These are phyloP conservation scores for Furnarius figulus DNA, from an alignment of 2,113 vertebrate species.

Conservation along the genomic window DNA sequence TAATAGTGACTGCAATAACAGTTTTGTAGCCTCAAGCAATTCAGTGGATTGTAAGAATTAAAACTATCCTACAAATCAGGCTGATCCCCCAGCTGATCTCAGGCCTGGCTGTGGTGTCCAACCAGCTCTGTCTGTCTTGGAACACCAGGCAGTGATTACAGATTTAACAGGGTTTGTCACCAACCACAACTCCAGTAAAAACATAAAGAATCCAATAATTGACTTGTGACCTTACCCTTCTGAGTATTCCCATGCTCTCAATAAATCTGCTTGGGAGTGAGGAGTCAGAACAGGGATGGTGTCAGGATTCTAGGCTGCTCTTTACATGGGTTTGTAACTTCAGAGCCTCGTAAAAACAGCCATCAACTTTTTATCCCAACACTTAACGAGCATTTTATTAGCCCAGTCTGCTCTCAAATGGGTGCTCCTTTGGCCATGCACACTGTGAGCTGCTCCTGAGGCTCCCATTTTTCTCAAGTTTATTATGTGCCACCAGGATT, in stretches of 20 bases:
- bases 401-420: background rate
- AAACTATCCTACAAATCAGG: background rate
- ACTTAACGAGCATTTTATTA: background rate
- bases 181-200: background rate
- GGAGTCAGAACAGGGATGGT: background rate
- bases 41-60: background rate
- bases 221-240: background rate
- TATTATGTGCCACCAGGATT: slow-evolving; percentile 7
- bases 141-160: background rate
- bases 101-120: background rate
- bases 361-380: background rate
- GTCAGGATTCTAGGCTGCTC: background rate
- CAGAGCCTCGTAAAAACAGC: background rate
- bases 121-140: background rate
- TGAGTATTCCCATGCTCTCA: background rate
- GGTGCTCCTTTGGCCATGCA: background rate
- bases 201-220: background rate
- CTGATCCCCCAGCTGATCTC: background rate
- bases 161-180: background rate
- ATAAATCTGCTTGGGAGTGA: background rate
- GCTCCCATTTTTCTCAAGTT: background rate
- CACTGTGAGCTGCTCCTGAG: background rate
- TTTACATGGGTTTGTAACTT: background rate
- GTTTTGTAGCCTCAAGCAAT: background rate
- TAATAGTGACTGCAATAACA: background rate